Evolutionary conservation across 2,888 invertebrate species (phyloP).

Genomic region (Chrysolina americana): DNA sequence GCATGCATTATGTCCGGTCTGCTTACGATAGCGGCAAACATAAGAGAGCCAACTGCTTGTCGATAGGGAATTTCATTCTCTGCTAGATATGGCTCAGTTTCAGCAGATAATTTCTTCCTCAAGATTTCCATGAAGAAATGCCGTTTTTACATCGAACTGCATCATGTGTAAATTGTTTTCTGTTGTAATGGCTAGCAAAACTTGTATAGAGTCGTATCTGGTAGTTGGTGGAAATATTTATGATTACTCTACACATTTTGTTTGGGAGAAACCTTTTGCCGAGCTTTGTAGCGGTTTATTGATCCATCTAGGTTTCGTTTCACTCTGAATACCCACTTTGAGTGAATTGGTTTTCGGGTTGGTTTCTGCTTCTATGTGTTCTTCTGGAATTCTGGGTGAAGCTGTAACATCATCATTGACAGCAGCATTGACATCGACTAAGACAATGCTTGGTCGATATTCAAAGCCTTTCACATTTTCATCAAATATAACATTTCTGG

Average conservation of each 20-base stretch:
- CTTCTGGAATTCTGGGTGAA: neutral
- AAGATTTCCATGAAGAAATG: neutral
- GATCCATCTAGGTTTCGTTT: too few relatives aligned
- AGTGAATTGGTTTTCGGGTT: too few relatives aligned
- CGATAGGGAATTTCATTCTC: constrained; percentile 32
- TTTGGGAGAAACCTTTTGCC: constrained; percentile 2
- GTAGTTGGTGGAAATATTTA: neutral
- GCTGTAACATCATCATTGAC: neutral
- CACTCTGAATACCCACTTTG: too few relatives aligned
- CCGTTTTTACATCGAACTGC: neutral
- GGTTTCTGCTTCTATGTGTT: neutral
- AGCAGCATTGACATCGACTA: neutral
- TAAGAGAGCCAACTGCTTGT: constrained; percentile 33
- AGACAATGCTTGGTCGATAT: too few relatives aligned
- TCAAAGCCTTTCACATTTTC: neutral
- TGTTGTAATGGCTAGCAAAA: neutral
- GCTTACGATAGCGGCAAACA: constrained; percentile 22
- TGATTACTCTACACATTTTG: neutral
- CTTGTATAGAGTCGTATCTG: constrained; percentile 1
- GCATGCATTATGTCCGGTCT: too few relatives aligned
- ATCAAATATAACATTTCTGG: constrained; percentile 26
- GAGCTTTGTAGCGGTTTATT: neutral
- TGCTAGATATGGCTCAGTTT: neutral
- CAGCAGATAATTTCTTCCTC: constrained; percentile 9
- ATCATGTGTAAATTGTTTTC: neutral